Base-by-base conservation (phyloP, 53 echinoderm and acorn worm genomes). In the Stichopus horrens region DNA sequence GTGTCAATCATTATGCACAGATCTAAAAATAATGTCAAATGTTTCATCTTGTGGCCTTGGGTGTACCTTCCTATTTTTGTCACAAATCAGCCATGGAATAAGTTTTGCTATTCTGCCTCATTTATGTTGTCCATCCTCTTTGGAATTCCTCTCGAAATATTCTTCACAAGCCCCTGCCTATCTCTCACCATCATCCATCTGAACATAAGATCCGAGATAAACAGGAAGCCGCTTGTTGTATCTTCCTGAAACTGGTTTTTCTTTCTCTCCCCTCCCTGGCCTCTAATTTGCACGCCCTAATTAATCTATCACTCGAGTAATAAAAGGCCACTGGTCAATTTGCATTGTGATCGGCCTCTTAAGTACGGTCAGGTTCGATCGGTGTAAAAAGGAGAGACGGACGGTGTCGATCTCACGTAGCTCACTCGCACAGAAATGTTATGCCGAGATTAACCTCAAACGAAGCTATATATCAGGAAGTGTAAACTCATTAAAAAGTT, bases 281-380 rank as follows among this genome's bases (percentile, higher is more conserved):
- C 79, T 55, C 79, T 79, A 54, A n/a, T 79, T 79, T 55, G 53
- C 79, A 79, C 55, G 79, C 79, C 55, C 79, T 79, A 79, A 79
- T 79, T 79, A 55, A 79, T 53, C 79, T 79, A 79, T 79, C 79
- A 53, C 79, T 79, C 53, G 19, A 79, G 19, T 7, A 13, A 79
- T 19, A 16, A 10, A 63, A 63, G 63, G 16, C 63, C 63, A 63
- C 63, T 63, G 63, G 63, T 63, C 63, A 63, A 63, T 63, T 63
- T 63, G 16, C 16, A 10, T 63, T 63, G 63, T 63, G 11, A 63
- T 63, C 16, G 63, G 63, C 16, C 63, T 63, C 16, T 37, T 10
- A 16, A 16, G 16, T 63, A 63, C 63, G 16, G 63, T 63, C 16
- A 63, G 16, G 14, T 63, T 63, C 63, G 63, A 63, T 63, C 63